Percentiles rank a stretch among this genome's conserved stretches.
Evolutionary conservation across 1,140 invertebrate genomes (phyloP).

Genomic region (Apis laboriosa): DNA sequence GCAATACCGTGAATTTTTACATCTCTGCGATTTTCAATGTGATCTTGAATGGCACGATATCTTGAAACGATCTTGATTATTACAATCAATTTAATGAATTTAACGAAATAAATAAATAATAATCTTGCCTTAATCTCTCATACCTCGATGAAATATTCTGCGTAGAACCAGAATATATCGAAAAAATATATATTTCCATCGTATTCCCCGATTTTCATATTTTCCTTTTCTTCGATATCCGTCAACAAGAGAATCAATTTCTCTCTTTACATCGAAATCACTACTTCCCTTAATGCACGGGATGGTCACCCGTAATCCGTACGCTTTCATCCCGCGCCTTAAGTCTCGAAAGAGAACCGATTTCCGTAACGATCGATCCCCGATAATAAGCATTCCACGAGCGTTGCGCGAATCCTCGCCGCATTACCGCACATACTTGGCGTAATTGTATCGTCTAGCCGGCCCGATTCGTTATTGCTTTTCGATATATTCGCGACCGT

Average conservation of each 20-base stretch:
- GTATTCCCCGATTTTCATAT: too few species aligned
- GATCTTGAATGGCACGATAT: not conserved
- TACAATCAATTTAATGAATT: not conserved
- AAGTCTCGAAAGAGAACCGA: slow-evolving; percentile 7
- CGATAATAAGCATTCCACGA: slow-evolving; percentile 41
- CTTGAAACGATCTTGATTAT: not conserved
- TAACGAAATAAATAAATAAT: not conserved
- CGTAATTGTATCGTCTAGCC: slow-evolving; percentile 55
- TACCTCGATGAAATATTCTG: not conserved
- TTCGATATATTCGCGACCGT: slow-evolving; percentile 54
- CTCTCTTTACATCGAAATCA: too few species aligned
- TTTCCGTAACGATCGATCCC: slow-evolving; percentile 37
- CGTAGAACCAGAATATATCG: too few species aligned
- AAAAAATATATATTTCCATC: too few species aligned
- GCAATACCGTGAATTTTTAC: too few species aligned
- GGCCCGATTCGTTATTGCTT: slow-evolving; percentile 56
- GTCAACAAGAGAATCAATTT: too few species aligned
- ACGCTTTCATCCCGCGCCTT: not conserved
- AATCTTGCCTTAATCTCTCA: not conserved
- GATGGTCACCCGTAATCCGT: too few species aligned
- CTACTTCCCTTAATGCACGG: not conserved
- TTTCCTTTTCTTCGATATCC: too few species aligned
- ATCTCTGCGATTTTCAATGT: not conserved
- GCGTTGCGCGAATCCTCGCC: slow-evolving; percentile 24
- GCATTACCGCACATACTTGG: slow-evolving; percentile 40